Conservation (phyloP, 2,888 invertebrate genomes). For the Sphecodes monilicornis region DNA sequence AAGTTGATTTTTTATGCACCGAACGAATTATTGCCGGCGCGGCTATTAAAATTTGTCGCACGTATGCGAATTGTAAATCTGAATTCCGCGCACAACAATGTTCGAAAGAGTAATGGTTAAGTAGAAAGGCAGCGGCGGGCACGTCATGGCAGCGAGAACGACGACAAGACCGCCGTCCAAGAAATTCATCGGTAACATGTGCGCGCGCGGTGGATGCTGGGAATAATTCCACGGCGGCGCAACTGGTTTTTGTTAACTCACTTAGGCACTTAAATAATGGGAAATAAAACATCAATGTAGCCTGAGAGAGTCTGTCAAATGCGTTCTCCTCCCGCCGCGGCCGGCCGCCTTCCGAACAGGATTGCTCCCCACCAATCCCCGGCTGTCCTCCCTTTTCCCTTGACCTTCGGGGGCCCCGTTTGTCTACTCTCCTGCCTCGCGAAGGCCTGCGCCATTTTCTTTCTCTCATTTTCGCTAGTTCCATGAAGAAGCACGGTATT, state of each 20-base stretch:
- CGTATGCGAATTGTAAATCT: neutral
- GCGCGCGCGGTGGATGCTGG: constrained; percentile 56
- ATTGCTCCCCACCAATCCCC: constrained; percentile 27
- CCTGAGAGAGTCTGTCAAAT: constrained; percentile 68
- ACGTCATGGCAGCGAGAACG: constrained; percentile 17
- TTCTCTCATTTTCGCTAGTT: constrained; percentile 33
- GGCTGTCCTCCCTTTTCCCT: constrained; percentile 25
- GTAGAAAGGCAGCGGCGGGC: constrained; percentile 27
- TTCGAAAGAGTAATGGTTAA: neutral
- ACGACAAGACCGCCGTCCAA: constrained; percentile 36
- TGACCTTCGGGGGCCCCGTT: neutral
- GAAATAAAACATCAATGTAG: constrained; percentile 72
- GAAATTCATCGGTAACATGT: constrained; percentile 64
- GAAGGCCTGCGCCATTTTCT: constrained; percentile 33
- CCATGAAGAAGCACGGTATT: constrained; percentile 62
- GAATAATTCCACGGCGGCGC: constrained; percentile 64
- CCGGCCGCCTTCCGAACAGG: constrained; percentile 45
- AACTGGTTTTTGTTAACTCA: constrained; percentile 69
- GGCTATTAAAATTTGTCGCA: neutral
- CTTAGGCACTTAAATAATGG: constrained; percentile 72
- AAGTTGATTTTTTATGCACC: too few relatives aligned
- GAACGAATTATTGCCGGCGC: neutral
- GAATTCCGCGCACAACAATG: neutral
- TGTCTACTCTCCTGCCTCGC: constrained; percentile 12
- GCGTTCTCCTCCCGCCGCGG: constrained; percentile 40